Conservation (phyloP, 2,113 vertebrate genomes). For the Opisthocomus hoazin region DNA sequence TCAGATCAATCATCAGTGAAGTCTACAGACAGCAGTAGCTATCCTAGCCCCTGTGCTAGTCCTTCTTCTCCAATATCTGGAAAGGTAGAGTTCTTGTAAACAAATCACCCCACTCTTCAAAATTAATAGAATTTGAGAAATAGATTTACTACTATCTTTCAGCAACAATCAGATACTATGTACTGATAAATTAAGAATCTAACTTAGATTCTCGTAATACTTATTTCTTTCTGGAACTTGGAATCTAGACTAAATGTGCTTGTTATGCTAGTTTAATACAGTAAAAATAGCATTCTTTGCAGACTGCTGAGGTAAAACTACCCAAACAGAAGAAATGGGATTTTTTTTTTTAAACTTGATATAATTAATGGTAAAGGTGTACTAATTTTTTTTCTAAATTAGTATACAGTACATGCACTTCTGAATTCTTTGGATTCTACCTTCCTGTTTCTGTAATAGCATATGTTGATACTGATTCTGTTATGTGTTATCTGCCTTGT, state of each 20-base stretch:
- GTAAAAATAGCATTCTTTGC: neutral
- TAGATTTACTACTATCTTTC: neutral
- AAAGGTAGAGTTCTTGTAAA: conserved; percentile 72
- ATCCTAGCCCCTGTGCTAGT: conserved; percentile 73
- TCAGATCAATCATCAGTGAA: conserved; percentile 71
- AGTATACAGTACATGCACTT: neutral
- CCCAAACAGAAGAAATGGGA: neutral
- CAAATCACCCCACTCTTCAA: neutral
- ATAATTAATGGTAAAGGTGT: neutral
- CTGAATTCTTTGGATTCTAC: neutral
- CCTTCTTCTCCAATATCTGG: conserved; percentile 68
- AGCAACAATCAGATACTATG: neutral
- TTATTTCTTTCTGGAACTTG: neutral
- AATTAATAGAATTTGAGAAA: neutral
- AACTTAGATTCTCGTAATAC: neutral
- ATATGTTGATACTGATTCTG: neutral
- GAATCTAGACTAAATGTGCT: neutral
- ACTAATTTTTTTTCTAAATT: neutral
- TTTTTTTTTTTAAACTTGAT: neutral
- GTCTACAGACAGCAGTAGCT: conserved; percentile 68
- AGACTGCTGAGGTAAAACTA: neutral
- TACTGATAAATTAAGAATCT: neutral
- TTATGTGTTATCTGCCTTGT: neutral
- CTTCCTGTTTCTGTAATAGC: neutral
- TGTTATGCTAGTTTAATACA: neutral